Percentiles rank a stretch among this genome's conserved stretches.
Conservation (phyloP, 30 jellyfish, hydroid and myxozoan genomes). For the Aurelia sp. region DNA sequence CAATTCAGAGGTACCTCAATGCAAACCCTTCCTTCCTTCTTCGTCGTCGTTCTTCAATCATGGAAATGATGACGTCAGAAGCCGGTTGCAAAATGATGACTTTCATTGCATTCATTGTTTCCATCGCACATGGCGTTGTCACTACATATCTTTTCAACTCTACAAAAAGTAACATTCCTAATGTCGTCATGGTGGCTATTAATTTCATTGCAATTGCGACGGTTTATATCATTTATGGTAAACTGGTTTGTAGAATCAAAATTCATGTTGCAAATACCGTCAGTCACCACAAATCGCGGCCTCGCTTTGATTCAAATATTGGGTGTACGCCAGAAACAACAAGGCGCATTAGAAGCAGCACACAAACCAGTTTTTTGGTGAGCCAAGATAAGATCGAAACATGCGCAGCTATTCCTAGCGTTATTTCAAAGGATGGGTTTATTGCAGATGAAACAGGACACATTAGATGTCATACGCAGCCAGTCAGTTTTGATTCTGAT, state of each 20-base stretch:
- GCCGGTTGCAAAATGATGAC: conserved; percentile 8
- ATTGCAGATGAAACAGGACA: too few species aligned
- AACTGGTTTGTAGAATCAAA: neutral
- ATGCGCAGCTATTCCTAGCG: too few species aligned
- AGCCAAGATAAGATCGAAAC: too few species aligned
- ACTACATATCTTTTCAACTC: conserved; percentile 51
- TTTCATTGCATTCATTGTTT: neutral
- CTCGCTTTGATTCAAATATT: too few species aligned
- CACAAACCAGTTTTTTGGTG: too few species aligned
- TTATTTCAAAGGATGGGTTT: too few species aligned
- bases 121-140: conserved; percentile 45
- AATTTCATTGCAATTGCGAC: neutral
- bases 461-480: too few species aligned
- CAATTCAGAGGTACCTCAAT: conserved; percentile 42
- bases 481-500: too few species aligned
- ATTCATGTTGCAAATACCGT: neutral
- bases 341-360: too few species aligned
- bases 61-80: neutral
- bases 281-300: too few species aligned
- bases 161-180: conserved; percentile 12
- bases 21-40: neutral
- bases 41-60: conserved; percentile 1
- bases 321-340: too few species aligned
- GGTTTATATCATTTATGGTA: neutral
- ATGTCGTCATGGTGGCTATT: conserved; percentile 8